phyloP scores from a whole-genome alignment of 2,113 vertebrate genomes.

The Speoplatyrhinus poulsoni region DNA sequence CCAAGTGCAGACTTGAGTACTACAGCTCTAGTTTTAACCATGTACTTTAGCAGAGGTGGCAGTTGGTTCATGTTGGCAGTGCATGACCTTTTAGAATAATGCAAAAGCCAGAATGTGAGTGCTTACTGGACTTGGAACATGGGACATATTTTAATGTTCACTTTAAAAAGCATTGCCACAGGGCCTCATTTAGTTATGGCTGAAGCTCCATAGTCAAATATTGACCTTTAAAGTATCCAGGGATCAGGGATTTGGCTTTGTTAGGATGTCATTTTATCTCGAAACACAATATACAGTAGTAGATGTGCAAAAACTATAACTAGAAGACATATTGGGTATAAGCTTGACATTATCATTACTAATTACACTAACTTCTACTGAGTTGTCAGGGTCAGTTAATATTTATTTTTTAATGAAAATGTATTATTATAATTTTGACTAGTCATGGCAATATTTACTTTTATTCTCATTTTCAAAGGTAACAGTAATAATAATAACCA shows the following conservation, averaged over 20 bases:
- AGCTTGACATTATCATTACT: no score
- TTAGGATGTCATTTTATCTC: neutral
- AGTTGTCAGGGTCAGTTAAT: no score
- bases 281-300: neutral
- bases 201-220: neutral
- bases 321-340: no score
- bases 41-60: no score
- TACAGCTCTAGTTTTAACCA: no score
- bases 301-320: neutral
- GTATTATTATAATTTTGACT: no score
- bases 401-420: no score
- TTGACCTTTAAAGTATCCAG: neutral
- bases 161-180: neutral
- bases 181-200: neutral
- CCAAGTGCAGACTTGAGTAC: no score
- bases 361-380: no score
- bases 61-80: no score
- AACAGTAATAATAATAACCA: slow-evolving; percentile 1
- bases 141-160: neutral
- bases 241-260: neutral
- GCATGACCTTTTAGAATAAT: neutral
- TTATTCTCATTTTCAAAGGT: neutral
- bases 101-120: neutral
- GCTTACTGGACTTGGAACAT: neutral
- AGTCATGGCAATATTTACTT: neutral